Conservation (phyloP, 2,888 invertebrate genomes). For the Cryptus viduatorius region DNA sequence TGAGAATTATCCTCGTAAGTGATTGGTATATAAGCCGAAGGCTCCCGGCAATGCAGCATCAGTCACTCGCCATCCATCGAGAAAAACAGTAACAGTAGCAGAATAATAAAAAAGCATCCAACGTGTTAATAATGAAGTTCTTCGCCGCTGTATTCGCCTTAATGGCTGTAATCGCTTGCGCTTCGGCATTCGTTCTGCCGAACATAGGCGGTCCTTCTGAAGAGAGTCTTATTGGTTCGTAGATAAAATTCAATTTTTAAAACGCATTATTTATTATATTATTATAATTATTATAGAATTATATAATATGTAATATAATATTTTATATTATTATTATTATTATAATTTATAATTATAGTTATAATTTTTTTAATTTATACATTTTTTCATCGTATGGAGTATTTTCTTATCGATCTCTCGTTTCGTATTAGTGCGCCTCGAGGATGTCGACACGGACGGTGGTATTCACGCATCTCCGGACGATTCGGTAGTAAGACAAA, state of each 20-base stretch:
- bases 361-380: neutral
- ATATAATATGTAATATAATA: too few relatives aligned
- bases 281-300: neutral
- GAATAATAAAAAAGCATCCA: neutral
- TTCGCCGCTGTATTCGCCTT: conserved; percentile 31
- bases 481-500: neutral
- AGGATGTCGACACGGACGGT: conserved; percentile 50
- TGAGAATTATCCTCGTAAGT: conserved; percentile 19
- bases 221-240: conserved; percentile 33
- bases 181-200: conserved; percentile 34
- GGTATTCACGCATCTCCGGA: conserved; percentile 8
- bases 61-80: conserved; percentile 23
- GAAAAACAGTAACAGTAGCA: neutral
- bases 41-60: conserved; percentile 9
- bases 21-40: conserved; percentile 39
- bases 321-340: too few relatives aligned
- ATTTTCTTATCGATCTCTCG: neutral
- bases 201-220: neutral
- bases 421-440: conserved; percentile 35
- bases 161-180: conserved; percentile 20
- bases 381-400: neutral
- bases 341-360: too few relatives aligned
- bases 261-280: neutral
- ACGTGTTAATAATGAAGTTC: conserved; percentile 50
- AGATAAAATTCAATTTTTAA: conserved; percentile 1